A percentile compares a stretch with the other conserved stretches of the same genome.
Conservation (phyloP, 2,888 invertebrate genomes). For the Dryobota labecula region DNA sequence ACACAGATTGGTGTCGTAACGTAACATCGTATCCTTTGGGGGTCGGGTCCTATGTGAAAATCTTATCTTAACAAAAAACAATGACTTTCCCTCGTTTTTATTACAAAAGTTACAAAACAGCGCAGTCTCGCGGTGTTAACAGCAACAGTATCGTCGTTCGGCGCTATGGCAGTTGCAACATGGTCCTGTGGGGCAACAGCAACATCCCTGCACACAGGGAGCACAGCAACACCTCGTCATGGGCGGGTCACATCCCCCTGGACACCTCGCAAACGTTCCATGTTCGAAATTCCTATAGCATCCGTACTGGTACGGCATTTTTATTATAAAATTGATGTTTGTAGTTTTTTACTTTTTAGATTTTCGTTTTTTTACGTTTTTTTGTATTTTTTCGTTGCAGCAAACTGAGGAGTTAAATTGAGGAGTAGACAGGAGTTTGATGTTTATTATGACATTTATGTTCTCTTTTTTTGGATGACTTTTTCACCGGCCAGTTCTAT, state of each 20-base stretch:
- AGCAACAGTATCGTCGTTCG: constrained; percentile 19
- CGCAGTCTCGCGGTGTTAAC: constrained; percentile 9
- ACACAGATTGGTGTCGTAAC: neutral
- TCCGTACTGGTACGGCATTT: constrained; percentile 20
- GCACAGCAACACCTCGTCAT: constrained; percentile 11
- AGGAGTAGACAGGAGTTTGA: constrained; percentile 5
- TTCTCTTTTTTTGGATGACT: neutral
- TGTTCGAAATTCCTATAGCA: constrained; percentile 13
- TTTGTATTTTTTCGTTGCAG: constrained; percentile 17
- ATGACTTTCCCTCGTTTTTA: neutral
- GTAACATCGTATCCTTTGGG: neutral
- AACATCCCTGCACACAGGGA: constrained; percentile 70
- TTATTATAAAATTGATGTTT: constrained; percentile 5
- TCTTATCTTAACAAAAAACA: neutral
- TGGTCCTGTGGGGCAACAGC: constrained; percentile 77
- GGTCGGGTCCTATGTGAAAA: neutral
- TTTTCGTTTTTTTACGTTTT: constrained; percentile 15
- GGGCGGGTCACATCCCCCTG: constrained; percentile 55
- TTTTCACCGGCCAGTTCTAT: neutral
- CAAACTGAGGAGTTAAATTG: no score
- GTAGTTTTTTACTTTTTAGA: neutral
- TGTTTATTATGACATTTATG: neutral
- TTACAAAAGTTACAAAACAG: constrained; percentile 15
- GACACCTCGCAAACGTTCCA: constrained; percentile 13
- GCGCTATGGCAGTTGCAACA: constrained; percentile 75